These are phyloP conservation scores for Popillia japonica DNA, from an alignment of 1,140 invertebrate genomes.

Conservation along the genomic window DNA sequence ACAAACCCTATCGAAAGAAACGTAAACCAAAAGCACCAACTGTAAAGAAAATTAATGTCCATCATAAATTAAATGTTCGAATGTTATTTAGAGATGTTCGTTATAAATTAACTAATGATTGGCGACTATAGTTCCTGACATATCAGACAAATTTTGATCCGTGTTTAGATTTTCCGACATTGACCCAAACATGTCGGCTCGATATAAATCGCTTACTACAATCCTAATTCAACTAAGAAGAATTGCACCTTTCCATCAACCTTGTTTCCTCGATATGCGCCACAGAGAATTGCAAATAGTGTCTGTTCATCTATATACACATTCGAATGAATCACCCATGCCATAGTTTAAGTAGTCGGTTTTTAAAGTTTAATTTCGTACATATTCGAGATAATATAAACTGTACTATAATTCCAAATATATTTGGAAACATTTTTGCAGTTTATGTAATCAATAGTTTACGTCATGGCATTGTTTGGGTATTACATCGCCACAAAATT, in stretches of 20 bases:
- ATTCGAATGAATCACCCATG: too few relatives aligned
- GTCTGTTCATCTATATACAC: neutral
- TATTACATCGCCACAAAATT: too few relatives aligned
- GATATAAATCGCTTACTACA: constrained; percentile 1
- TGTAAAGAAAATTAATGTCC: neutral
- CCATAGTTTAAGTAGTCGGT: too few relatives aligned
- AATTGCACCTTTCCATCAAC: constrained; percentile 2
- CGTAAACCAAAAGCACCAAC: neutral
- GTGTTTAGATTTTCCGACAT: constrained; percentile 29
- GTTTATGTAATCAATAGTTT: too few relatives aligned
- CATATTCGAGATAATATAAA: too few relatives aligned
- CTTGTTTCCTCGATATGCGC: neutral
- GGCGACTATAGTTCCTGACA: neutral
- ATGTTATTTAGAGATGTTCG: neutral
- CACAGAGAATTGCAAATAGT: neutral
- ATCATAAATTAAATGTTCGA: neutral
- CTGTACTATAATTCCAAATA: too few relatives aligned
- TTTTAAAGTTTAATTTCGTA: too few relatives aligned
- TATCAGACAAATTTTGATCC: neutral
- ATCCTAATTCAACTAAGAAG: neutral
- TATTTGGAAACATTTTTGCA: too few relatives aligned
- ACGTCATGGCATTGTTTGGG: too few relatives aligned
- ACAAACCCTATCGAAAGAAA: neutral
- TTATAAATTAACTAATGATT: neutral
- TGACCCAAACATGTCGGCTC: constrained; percentile 28